Evolutionary conservation across 2,888 invertebrate species (phyloP).

Genomic region (Philaethria dido): DNA sequence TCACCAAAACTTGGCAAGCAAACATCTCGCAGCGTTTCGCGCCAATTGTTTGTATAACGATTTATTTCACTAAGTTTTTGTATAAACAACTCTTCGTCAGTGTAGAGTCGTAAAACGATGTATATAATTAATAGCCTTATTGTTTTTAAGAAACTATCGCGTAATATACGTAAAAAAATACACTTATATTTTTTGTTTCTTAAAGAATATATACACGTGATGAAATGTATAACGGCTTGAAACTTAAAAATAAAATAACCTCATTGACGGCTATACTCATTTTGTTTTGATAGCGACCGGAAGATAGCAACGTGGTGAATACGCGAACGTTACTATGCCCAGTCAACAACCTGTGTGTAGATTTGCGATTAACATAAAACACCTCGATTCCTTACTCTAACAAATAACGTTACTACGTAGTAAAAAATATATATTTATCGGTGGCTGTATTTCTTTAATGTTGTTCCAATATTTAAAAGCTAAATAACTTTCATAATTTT

Average conservation of each 20-base stretch:
- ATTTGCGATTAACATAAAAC: conserved; percentile 32
- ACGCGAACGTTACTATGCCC: conserved; percentile 31
- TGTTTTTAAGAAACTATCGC: conserved; percentile 20
- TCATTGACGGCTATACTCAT: conserved; percentile 27
- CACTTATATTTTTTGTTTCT: neutral
- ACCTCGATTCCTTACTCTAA: conserved; percentile 21
- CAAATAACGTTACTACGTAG: conserved; percentile 5
- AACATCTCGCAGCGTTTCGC: conserved; percentile 35
- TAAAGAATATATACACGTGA: neutral
- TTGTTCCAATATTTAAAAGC: neutral
- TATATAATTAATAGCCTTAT: conserved; percentile 36
- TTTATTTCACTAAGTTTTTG: conserved; percentile 36
- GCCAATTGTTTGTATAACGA: conserved; percentile 38
- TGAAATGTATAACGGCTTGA: neutral
- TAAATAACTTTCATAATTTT: neutral
- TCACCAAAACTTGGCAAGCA: conserved; percentile 41
- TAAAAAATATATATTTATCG: neutral
- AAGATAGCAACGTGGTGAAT: conserved; percentile 36
- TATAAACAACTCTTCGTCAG: conserved; percentile 33
- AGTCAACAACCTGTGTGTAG: conserved; percentile 38
- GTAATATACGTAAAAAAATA: conserved; percentile 1
- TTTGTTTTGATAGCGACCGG: conserved; percentile 39
- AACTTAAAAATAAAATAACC: conserved; percentile 24
- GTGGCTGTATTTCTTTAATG: neutral
- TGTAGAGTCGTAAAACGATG: conserved; percentile 33